Percentiles rank a stretch among this genome's conserved stretches.
Evolutionary conservation across 2,797 vertebrate genomes (phyloP).

Genomic region (Enteromius anoplus): DNA sequence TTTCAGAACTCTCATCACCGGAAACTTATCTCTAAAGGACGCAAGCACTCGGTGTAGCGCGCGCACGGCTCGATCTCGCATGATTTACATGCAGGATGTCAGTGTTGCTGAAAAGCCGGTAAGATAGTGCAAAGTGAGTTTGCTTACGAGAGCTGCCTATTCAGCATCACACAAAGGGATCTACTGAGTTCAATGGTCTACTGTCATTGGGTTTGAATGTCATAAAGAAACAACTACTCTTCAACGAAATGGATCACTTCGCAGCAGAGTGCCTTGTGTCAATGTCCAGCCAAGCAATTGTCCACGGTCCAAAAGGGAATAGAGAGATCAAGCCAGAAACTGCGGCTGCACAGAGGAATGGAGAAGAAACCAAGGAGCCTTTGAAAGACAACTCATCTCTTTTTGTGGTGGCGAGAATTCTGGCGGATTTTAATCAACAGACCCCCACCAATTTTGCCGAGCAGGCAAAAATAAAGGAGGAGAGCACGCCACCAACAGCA

Average conservation of each 20-base stretch:
- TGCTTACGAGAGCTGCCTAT: constrained; percentile 77
- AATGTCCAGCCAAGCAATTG: constrained; percentile 94
- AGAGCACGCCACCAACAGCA: constrained; percentile 75
- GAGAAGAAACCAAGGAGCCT: constrained; percentile 83
- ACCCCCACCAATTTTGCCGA: constrained; percentile 81
- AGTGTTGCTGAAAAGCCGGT: constrained; percentile 79
- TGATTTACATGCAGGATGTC: constrained; percentile 77
- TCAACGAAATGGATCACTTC: constrained; percentile 94
- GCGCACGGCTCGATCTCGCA: constrained; percentile 66
- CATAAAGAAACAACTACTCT: constrained; percentile 66
- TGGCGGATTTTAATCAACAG: constrained; percentile 97
- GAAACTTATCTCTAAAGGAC: constrained; percentile 67
- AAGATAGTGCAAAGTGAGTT: constrained; percentile 76
- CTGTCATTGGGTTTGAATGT: constrained; percentile 73
- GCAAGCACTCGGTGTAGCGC: constrained; percentile 49
- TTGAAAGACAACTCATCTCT: constrained; percentile 90
- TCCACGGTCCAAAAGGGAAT: constrained; percentile 85
- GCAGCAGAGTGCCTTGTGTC: constrained; percentile 99
- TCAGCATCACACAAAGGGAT: constrained; percentile 79
- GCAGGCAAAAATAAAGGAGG: constrained; percentile 79
- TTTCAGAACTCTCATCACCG: constrained; percentile 67
- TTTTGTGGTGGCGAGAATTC: constrained; percentile 93
- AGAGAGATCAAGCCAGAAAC: constrained; percentile 77
- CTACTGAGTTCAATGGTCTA: constrained; percentile 72
- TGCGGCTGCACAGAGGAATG: constrained; percentile 67